phyloP scores from a whole-genome alignment of 2,113 vertebrate species.

The Girardinichthys multiradiatus region DNA sequence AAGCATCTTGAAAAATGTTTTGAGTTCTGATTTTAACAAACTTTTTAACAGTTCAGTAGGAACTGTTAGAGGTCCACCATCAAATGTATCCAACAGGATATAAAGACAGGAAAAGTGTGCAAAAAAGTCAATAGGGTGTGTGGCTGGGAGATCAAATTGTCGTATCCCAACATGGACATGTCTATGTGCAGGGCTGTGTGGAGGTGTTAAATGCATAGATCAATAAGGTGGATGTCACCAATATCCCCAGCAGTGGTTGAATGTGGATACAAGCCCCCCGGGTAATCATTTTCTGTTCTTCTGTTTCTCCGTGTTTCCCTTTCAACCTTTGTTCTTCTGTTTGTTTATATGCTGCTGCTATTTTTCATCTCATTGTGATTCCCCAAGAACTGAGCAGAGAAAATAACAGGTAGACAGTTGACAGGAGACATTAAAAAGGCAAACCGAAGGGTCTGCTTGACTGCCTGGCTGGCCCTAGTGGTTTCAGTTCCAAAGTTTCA shows the following conservation, averaged over 20 bases:
- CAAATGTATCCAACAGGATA: not conserved
- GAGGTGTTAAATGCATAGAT: constrained; percentile 62
- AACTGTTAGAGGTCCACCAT: not conserved
- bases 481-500: no score
- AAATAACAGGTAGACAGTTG: constrained; percentile 1
- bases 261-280: constrained; percentile 55
- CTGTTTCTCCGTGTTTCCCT: not conserved
- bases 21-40: not conserved
- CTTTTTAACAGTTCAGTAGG: not conserved
- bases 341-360: not conserved
- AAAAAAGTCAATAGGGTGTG: not conserved
- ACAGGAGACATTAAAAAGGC: not conserved
- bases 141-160: constrained; percentile 25
- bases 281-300: constrained; percentile 45
- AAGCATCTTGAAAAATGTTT: no score
- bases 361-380: constrained; percentile 11
- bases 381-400: not conserved
- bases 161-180: not conserved
- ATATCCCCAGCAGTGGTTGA: constrained; percentile 51
- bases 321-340: not conserved
- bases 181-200: constrained; percentile 22
- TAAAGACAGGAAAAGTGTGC: not conserved
- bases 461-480: no score
- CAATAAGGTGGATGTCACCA: constrained; percentile 70
- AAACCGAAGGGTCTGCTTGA: no score